These are phyloP conservation scores for Mugil cephalus DNA, from an alignment of 2,113 vertebrate genomes.

Conservation along the genomic window DNA sequence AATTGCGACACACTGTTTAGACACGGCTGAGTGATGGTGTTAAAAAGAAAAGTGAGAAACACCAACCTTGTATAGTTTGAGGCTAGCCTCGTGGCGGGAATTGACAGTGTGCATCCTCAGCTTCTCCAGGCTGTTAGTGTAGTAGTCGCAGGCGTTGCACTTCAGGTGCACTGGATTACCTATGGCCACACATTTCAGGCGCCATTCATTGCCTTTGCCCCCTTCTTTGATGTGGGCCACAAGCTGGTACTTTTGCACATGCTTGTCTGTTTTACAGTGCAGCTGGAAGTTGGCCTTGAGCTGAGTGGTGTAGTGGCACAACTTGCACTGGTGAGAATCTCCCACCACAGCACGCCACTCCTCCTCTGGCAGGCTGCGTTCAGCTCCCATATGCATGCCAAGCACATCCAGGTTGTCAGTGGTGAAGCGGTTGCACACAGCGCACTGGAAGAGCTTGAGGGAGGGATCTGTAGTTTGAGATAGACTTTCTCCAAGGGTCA, in stretches of 20 bases:
- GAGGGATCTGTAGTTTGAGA: slow-evolving; percentile 96
- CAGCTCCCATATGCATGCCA: slow-evolving; percentile 95
- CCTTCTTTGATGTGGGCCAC: slow-evolving; percentile 99
- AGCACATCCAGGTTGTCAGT: slow-evolving; percentile 98
- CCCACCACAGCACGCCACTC: slow-evolving; percentile 97
- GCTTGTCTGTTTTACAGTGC: slow-evolving; percentile 99
- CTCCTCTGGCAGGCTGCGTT: slow-evolving; percentile 94
- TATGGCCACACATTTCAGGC: slow-evolving; percentile 97
- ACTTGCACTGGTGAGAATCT: slow-evolving; percentile 97
- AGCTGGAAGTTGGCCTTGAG: slow-evolving; percentile 99
- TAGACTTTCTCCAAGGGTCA: slow-evolving; percentile 97
- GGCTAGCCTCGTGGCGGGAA: slow-evolving; percentile 96
- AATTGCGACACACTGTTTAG: neutral
- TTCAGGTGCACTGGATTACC: slow-evolving; percentile 98
- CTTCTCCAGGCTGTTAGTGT: slow-evolving; percentile 99
- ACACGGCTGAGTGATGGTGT: slow-evolving; percentile 10
- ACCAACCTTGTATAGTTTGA: slow-evolving; percentile 98
- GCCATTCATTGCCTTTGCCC: slow-evolving; percentile 97
- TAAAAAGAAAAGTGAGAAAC: neutral
- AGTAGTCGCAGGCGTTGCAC: slow-evolving; percentile 99
- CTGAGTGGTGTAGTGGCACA: slow-evolving; percentile 98
- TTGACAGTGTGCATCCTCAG: slow-evolving; percentile 97
- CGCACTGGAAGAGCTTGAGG: slow-evolving; percentile 98
- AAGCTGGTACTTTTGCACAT: slow-evolving; percentile 98
- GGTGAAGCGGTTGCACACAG: slow-evolving; percentile 98